Conservation (phyloP, 2,888 invertebrate species). For the Chrysolina americana region DNA sequence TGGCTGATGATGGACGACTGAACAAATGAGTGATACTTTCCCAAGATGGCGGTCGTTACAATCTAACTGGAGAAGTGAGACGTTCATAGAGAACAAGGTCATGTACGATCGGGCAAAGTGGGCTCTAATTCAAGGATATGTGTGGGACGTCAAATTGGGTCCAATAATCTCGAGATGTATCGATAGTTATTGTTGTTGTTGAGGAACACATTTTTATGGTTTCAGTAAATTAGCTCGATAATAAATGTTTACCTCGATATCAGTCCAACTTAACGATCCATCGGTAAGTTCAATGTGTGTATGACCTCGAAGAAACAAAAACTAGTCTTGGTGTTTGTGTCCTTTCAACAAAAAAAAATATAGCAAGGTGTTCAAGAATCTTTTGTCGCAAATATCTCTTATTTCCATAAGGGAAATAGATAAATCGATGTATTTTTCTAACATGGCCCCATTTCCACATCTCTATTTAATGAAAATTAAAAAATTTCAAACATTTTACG, state of each 20-base stretch:
- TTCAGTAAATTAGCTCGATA: neutral
- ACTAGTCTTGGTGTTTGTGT: too few relatives aligned
- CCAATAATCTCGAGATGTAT: neutral
- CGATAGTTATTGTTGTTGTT: neutral
- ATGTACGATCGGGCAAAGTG: constrained; percentile 3
- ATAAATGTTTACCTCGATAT: neutral
- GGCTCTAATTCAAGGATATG: constrained; percentile 1
- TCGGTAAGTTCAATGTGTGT: too few relatives aligned
- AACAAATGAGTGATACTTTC: constrained; percentile 13
- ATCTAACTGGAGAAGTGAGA: constrained; percentile 6
- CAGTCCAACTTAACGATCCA: too few relatives aligned
- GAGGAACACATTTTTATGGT: neutral
- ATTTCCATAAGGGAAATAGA: too few relatives aligned
- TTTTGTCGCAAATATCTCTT: too few relatives aligned
- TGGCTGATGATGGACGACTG: constrained; percentile 2
- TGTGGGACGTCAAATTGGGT: constrained; percentile 10
- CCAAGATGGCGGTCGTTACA: constrained; percentile 16
- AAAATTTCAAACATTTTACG: too few relatives aligned
- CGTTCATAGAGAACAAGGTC: constrained; percentile 10
- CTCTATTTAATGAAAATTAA: too few relatives aligned
- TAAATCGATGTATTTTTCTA: too few relatives aligned
- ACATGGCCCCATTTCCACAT: too few relatives aligned
- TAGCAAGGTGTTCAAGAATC: too few relatives aligned
- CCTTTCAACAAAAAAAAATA: too few relatives aligned
- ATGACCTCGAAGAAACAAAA: too few relatives aligned